These are phyloP conservation scores for Bombus consobrinus DNA, from an alignment of 1,140 invertebrate species.

Conservation along the genomic window DNA sequence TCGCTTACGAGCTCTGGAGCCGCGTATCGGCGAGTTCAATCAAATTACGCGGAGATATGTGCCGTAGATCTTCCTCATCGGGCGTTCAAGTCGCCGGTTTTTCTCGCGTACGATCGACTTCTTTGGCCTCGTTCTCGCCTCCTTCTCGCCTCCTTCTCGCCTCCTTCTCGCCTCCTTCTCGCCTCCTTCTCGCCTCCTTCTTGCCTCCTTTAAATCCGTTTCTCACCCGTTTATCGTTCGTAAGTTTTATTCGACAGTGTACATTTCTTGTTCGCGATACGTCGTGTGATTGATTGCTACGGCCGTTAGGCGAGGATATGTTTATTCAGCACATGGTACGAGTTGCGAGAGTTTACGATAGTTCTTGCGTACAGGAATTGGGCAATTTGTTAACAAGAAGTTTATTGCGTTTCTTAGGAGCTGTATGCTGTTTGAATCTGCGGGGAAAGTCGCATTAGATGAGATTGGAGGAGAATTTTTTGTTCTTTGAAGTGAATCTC, in stretches of 20 bases:
- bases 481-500: not conserved
- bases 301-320: not conserved
- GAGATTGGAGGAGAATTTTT: not conserved
- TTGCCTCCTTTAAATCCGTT: not conserved
- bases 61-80: slow-evolving; percentile 12
- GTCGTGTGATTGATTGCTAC: not conserved
- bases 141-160: not conserved
- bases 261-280: not conserved
- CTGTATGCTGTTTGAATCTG: not conserved
- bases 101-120: not conserved
- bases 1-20: not conserved
- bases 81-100: slow-evolving; percentile 19
- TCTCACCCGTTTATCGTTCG: not conserved
- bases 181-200: not conserved
- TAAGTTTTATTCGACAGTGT: not conserved
- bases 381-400: slow-evolving; percentile 5
- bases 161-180: not conserved
- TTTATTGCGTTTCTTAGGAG: not conserved
- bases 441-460: not conserved
- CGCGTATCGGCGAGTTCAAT: slow-evolving; percentile 16
- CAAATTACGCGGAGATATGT: not conserved
- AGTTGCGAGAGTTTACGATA: not conserved
- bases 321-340: not conserved
- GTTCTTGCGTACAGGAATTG: not conserved
- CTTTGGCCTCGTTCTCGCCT: not conserved